These are phyloP conservation scores for Drosophila nigrodunni DNA, from an alignment of 1,140 invertebrate species.

Conservation along the genomic window DNA sequence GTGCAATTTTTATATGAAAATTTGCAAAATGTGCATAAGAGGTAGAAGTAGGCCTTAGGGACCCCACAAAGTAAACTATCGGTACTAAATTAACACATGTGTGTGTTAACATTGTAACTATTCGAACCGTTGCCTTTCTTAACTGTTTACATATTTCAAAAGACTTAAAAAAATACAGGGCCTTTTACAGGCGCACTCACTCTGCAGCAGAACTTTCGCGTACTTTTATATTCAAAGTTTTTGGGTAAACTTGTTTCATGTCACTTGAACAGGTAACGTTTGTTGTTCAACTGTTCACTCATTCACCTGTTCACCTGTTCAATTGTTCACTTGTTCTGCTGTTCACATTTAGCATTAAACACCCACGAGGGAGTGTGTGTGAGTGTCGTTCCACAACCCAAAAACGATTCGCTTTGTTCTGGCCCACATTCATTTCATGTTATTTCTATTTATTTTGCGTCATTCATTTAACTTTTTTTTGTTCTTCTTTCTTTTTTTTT, in stretches of 20 bases:
- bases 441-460: slow-evolving; percentile 20
- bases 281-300: not conserved
- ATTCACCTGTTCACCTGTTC: not conserved
- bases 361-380: not conserved
- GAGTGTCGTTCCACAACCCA: slow-evolving; percentile 11
- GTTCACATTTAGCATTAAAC: not conserved
- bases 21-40: too few relatives aligned
- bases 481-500: not conserved
- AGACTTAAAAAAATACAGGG: not conserved
- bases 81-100: too few relatives aligned
- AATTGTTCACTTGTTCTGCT: not conserved
- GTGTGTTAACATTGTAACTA: too few relatives aligned
- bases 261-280: not conserved
- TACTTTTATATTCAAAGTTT: too few relatives aligned
- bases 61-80: too few relatives aligned
- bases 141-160: too few relatives aligned
- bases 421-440: slow-evolving; percentile 7
- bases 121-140: too few relatives aligned
- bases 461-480: slow-evolving; percentile 36
- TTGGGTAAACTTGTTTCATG: not conserved
- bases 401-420: slow-evolving; percentile 42
- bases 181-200: not conserved
- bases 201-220: too few relatives aligned
- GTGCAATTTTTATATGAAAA: too few relatives aligned
- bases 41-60: too few relatives aligned